Base-by-base conservation (phyloP, 2,797 vertebrate species). In the Masticophis lateralis region DNA sequence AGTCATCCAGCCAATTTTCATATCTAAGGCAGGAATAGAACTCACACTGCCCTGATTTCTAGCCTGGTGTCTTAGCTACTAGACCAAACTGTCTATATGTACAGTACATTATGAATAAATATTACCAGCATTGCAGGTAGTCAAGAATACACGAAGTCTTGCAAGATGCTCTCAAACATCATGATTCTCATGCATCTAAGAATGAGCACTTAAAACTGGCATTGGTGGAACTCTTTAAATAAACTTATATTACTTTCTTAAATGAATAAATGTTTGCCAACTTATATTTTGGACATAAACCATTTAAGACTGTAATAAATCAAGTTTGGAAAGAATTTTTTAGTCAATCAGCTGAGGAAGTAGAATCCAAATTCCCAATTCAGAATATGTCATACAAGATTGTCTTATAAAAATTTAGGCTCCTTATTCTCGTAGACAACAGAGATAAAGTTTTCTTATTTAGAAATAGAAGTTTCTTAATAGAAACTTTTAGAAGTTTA, bases 141-240 rank as follows among this genome's bases (percentile, higher is more conserved):
- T 60, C 87, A 92, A 91, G 69, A 55, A 83, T 27, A 94, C 20
- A 91, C 93, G 1, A 18, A 94, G 89, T 79, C 89, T 90, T 92
- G 66, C 7, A 57, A 90, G 53, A 18, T 89, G 90, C 92, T 63
- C 83, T 94, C 28, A 60, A 94, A 86, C 90, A 94, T 88, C 94
- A 95, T 94, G 32, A 94, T 90, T 89, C 79, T 86, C 32, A 89
- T 90, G 86, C 90, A 94, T 91, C 91, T 51, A 83, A 47, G 69
- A 83, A 88, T 63, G 27, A 83, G 9, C 7, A 55, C 66, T 88
- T 83, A 43, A 37, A 91, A 43, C 61, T 59, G 57, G 9, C 1
- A 91, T 69, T 88, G 79, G 66, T 83, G 43, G 5, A 83, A 89
- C 25, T 83, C 28, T 91, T 79, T 61, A 88, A 93, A 88, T 93